These are phyloP conservation scores for Tiaroga cobitis DNA, from an alignment of 2,797 vertebrate genomes.

Conservation along the genomic window DNA sequence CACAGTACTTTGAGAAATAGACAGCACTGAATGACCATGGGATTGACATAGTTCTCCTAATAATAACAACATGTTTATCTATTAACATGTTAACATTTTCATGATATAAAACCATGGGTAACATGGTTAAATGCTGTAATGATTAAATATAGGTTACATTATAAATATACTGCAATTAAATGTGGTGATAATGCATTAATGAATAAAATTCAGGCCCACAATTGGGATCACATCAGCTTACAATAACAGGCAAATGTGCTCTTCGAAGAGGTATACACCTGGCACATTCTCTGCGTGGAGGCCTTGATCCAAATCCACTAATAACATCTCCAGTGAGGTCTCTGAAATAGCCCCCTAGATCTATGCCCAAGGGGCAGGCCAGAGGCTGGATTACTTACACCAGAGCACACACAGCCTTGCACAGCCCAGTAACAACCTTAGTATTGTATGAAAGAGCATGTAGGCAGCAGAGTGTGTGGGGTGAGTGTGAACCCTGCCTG, in stretches of 20 bases:
- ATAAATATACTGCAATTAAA: background rate
- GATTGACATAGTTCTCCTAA: background rate
- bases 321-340: slow-evolving; percentile 37
- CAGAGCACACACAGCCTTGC: slow-evolving; percentile 38
- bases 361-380: slow-evolving; percentile 23
- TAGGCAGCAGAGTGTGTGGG: slow-evolving; percentile 36
- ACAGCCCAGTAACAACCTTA: slow-evolving; percentile 56
- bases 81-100: background rate
- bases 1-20: background rate
- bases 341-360: slow-evolving; percentile 50
- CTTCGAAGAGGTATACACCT: slow-evolving; percentile 19
- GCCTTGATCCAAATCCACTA: slow-evolving; percentile 42
- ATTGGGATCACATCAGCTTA: background rate
- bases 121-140: background rate
- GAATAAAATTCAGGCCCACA: background rate
- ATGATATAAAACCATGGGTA: background rate
- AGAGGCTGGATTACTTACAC: slow-evolving; percentile 41
- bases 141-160: background rate
- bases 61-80: background rate
- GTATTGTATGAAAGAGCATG: slow-evolving; percentile 46
- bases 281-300: slow-evolving; percentile 24
- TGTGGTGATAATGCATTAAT: background rate
- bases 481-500: slow-evolving; percentile 50
- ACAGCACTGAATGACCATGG: background rate
- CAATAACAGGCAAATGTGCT: slow-evolving; percentile 20